A percentile compares a stretch with the other conserved stretches of the same genome.
Conservation (phyloP, 2,888 invertebrate species). For the Chesias legatella region DNA sequence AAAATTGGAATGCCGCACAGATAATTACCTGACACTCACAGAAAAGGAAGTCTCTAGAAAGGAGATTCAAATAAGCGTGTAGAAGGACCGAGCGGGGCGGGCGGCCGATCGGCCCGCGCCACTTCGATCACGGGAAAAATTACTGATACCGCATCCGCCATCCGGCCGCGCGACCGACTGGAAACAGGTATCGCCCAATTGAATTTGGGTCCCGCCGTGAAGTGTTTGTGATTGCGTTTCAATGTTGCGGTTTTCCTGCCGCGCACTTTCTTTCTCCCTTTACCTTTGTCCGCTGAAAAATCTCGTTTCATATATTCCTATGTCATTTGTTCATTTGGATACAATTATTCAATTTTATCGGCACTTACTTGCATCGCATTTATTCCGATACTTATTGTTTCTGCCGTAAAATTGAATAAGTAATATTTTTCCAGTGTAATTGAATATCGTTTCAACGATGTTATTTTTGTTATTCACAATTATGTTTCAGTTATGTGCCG, state of each 20-base stretch:
- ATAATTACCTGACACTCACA: constrained; percentile 81
- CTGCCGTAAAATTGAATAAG: constrained; percentile 22
- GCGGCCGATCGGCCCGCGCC: constrained; percentile 40
- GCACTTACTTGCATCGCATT: constrained; percentile 15
- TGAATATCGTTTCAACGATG: constrained; percentile 19
- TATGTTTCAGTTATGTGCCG: constrained; percentile 21
- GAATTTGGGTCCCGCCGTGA: constrained; percentile 43
- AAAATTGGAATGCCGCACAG: constrained; percentile 81
- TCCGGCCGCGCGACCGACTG: constrained; percentile 54
- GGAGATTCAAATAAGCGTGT: constrained; percentile 76
- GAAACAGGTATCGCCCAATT: constrained; percentile 59
- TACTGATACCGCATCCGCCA: constrained; percentile 59
- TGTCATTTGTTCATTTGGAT: constrained; percentile 18
- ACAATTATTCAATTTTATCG: constrained; percentile 24
- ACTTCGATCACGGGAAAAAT: constrained; percentile 60
- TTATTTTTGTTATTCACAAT: constrained; percentile 26
- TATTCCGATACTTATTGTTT: constrained; percentile 23
- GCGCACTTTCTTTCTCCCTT: constrained; percentile 16
- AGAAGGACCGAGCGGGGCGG: constrained; percentile 62
- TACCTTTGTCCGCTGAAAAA: constrained; percentile 17
- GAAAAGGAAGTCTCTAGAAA: constrained; percentile 76
- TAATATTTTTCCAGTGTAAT: constrained; percentile 16
- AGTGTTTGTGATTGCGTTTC: constrained; percentile 31
- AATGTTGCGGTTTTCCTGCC: constrained; percentile 28
- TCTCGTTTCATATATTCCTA: constrained; percentile 22